These are phyloP conservation scores for Drosophila basisetae DNA, from an alignment of 2,888 invertebrate species.

Conservation along the genomic window DNA sequence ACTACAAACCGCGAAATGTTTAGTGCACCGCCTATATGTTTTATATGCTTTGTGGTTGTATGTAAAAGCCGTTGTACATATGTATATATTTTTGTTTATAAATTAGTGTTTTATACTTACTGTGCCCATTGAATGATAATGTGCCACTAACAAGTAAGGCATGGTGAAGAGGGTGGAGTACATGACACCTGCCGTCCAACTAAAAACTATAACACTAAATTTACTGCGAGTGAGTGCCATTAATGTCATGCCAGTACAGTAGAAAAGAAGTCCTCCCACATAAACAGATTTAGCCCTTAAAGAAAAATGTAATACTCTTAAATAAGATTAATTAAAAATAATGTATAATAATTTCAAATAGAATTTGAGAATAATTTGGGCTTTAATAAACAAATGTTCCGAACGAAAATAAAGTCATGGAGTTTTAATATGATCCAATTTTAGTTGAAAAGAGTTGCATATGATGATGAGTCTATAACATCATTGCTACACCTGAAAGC, in stretches of 20 bases:
- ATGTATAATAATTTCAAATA: not conserved
- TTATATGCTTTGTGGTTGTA: not conserved
- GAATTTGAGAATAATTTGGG: not conserved
- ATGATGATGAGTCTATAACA: not conserved
- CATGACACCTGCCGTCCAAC: slow-evolving; percentile 98
- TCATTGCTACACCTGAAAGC: not conserved
- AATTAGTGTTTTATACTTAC: slow-evolving; percentile 86
- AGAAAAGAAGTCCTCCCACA: slow-evolving; percentile 94
- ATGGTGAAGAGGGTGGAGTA: slow-evolving; percentile 98
- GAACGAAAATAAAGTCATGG: not conserved
- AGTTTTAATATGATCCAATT: not conserved
- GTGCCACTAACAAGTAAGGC: slow-evolving; percentile 97
- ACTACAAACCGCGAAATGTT: too few species aligned
- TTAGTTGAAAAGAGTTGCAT: not conserved
- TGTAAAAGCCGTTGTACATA: not conserved
- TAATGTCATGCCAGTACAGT: slow-evolving; percentile 94
- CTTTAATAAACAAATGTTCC: not conserved
- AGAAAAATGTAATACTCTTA: slow-evolving; percentile 57
- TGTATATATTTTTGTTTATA: not conserved
- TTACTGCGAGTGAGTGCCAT: slow-evolving; percentile 92
- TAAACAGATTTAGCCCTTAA: slow-evolving; percentile 94
- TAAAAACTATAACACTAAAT: slow-evolving; percentile 93
- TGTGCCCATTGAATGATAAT: slow-evolving; percentile 95
- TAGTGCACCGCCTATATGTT: not conserved
- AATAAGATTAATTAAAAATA: slow-evolving; percentile 14